phyloP scores from a whole-genome alignment of 2,113 vertebrate genomes.

The Chitala chitala region DNA sequence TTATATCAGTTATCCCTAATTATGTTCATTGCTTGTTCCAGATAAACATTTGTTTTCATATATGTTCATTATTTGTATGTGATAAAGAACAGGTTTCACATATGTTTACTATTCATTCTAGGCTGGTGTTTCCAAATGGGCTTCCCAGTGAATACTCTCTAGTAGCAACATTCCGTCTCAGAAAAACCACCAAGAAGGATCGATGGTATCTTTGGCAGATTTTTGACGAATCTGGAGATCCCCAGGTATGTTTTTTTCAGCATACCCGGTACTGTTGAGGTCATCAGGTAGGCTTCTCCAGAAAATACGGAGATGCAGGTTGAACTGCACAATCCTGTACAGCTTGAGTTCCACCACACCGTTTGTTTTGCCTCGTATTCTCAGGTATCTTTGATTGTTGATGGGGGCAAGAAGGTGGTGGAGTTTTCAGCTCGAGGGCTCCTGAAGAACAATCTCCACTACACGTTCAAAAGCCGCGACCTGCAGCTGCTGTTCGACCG shows the following conservation, averaged over 20 bases:
- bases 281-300: too few species aligned
- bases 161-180: slow-evolving; percentile 73
- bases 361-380: not conserved
- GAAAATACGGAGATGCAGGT: too few species aligned
- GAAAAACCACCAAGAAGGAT: slow-evolving; percentile 83
- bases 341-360: not conserved
- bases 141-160: slow-evolving; percentile 81
- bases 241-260: too few species aligned
- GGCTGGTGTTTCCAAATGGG: slow-evolving; percentile 79
- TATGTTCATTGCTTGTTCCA: too few species aligned
- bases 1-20: too few species aligned
- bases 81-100: not conserved
- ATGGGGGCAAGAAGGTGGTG: slow-evolving; percentile 79
- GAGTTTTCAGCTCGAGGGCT: slow-evolving; percentile 74
- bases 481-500: slow-evolving; percentile 86
- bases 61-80: not conserved
- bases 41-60: too few species aligned
- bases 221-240: slow-evolving; percentile 70
- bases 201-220: slow-evolving; percentile 93
- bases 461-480: slow-evolving; percentile 83
- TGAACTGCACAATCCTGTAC: too few species aligned
- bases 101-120: slow-evolving; percentile 38
- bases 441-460: slow-evolving; percentile 69
- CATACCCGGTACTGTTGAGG: too few species aligned
- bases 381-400: slow-evolving; percentile 79